phyloP scores from a whole-genome alignment of 2,113 vertebrate genomes.

The Hymenochirus boettgeri region DNA sequence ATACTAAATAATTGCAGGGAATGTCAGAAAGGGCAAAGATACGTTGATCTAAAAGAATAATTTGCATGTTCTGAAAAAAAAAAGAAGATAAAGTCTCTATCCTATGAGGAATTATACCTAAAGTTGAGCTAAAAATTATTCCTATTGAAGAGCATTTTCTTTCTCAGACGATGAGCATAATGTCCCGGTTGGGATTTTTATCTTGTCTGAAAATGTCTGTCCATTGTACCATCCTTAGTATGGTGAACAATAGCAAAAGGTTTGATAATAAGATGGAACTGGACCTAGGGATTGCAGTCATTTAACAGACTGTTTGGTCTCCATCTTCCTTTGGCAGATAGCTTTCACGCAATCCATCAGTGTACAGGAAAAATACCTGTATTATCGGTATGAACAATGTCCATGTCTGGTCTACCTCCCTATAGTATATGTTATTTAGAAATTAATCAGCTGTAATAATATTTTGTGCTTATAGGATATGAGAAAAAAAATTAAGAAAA shows the following conservation, averaged over 20 bases:
- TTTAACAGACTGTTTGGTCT: conserved; percentile 34
- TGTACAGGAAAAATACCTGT: conserved; percentile 44
- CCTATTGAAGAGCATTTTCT: conserved; percentile 32
- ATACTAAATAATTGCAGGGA: no score
- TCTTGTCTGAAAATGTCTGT: conserved; percentile 23
- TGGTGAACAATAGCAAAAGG: conserved; percentile 20
- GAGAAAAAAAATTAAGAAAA: no score
- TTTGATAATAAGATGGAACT: conserved; percentile 23
- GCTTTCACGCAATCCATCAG: conserved; percentile 30
- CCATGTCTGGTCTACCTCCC: no score
- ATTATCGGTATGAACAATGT: conserved; percentile 45
- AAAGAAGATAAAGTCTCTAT: conserved; percentile 42
- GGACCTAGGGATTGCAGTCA: conserved; percentile 1
- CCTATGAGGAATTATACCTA: conserved; percentile 39
- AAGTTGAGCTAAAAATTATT: conserved; percentile 27
- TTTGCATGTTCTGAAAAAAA: background rate
- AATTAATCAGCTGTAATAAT: conserved; percentile 44
- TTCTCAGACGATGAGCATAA: conserved; percentile 41
- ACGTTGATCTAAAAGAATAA: no score
- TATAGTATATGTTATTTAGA: conserved; percentile 31
- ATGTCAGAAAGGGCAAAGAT: no score
- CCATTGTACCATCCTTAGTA: conserved; percentile 35
- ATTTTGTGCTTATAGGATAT: no score
- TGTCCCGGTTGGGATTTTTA: conserved; percentile 23
- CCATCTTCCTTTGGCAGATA: conserved; percentile 33